Base-by-base conservation (phyloP, 2,888 invertebrate genomes). In the Lasius fuliginosus region DNA sequence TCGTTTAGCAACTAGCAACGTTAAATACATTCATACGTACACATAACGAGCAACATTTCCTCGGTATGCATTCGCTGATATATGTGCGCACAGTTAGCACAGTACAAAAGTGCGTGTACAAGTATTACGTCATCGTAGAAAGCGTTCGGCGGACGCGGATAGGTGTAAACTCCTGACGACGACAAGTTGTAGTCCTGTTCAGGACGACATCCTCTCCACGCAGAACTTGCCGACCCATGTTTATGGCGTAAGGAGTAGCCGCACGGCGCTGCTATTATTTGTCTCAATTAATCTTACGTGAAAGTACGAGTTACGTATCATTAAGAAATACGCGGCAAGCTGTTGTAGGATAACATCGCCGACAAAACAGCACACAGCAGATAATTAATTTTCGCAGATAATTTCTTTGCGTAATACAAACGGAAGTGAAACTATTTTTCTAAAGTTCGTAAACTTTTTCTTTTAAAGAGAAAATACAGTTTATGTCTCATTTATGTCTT, bases 111-210 rank as follows among this genome's bases (percentile, higher is more conserved):
- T 82, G 77, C 77, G 40, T 75, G 77, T 83, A 62, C 82, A 64
- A 62, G 49, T 30, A 46, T 84, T 87, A 60, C 84, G 83, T 86
- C 82, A 83, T 62, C 53, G 30, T 85, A 79, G 89, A 76, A 83
- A 82, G 82, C 77, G 77, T 65, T 83, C 68, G 82, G 62, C 73
- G 82, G 67, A 67, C 67, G 71, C 82, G 36, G 65, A 85, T 76
- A 74, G 81, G 30, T 77, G 77, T 64, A 18, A 79, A 81, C 79
- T 23, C 23, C 23, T 9, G 46, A 15, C 33, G 42, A 71, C 46
- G 58, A 79, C 68, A 68, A 68, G n/a, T 8, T 53, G 68, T 56
- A 77, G 27, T 18, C 15, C 71, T 33, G 60, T 42, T 8, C 33
- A 30, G 40, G 58, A 69, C 69, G 36, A 36, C 53, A 65, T 76